phyloP scores from a whole-genome alignment of 2,888 invertebrate genomes.

The Callyntrura sp. region DNA sequence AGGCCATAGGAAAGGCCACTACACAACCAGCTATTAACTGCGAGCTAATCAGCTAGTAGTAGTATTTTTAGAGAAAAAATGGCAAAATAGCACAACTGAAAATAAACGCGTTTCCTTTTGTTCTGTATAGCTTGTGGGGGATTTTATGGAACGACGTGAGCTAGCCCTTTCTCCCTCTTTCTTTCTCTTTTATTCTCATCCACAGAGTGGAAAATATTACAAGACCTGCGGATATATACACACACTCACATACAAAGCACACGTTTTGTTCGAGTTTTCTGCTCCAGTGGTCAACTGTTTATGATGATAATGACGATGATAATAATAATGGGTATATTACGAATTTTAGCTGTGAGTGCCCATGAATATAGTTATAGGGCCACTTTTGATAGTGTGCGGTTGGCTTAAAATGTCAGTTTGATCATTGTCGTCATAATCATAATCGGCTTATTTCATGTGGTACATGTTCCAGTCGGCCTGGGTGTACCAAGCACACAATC shows the following conservation, averaged over 20 bases:
- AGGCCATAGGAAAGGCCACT: too few relatives aligned
- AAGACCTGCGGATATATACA: background rate
- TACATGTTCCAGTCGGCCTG: background rate
- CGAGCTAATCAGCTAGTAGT: too few relatives aligned
- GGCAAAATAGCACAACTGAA: constrained; percentile 46
- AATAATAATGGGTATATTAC: background rate
- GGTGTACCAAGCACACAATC: background rate
- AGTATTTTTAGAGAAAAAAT: constrained; percentile 8
- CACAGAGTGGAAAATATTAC: constrained; percentile 48
- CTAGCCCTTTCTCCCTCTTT: background rate
- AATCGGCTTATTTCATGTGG: constrained; percentile 16
- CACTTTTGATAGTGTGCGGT: background rate
- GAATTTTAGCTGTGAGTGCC: background rate
- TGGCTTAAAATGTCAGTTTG: constrained; percentile 58
- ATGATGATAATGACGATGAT: background rate
- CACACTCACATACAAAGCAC: too few relatives aligned
- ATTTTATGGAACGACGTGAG: too few relatives aligned
- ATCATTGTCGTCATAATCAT: constrained; percentile 30
- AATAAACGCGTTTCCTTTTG: constrained; percentile 21
- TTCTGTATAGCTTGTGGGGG: background rate
- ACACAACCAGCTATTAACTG: too few relatives aligned
- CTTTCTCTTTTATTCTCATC: too few relatives aligned
- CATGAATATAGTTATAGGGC: background rate
- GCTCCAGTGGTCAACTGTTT: constrained; percentile 20
- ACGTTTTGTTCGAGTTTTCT: constrained; percentile 2